These are phyloP conservation scores for Ophion ellenae DNA, from an alignment of 2,888 invertebrate genomes.

Conservation along the genomic window DNA sequence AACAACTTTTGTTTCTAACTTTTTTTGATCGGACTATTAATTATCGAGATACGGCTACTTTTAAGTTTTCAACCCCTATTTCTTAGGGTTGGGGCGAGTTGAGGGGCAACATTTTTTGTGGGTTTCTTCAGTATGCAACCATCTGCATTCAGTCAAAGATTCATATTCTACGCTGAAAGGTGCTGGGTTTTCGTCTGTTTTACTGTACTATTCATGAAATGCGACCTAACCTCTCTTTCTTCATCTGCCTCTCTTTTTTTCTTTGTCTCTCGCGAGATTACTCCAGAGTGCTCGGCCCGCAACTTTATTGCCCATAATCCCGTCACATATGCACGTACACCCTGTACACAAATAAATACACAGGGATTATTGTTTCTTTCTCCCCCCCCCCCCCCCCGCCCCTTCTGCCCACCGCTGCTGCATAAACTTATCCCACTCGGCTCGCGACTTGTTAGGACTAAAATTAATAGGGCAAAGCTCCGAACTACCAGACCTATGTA, in stretches of 20 bases:
- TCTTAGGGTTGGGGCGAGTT: too few relatives aligned
- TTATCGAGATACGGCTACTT: too few relatives aligned
- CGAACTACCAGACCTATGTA: conserved; percentile 14
- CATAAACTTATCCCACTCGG: background rate
- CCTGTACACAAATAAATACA: conserved; percentile 2
- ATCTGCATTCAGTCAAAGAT: too few relatives aligned
- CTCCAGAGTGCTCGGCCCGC: background rate
- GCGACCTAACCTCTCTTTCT: conserved; percentile 15
- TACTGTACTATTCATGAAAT: too few relatives aligned
- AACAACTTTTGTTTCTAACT: too few relatives aligned
- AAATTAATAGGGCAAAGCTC: conserved; percentile 41
- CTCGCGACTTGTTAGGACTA: background rate
- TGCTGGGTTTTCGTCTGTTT: too few relatives aligned
- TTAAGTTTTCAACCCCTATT: too few relatives aligned
- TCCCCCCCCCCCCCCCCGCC: too few relatives aligned
- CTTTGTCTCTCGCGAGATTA: conserved; percentile 24
- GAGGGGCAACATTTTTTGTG: too few relatives aligned
- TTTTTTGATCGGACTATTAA: too few relatives aligned
- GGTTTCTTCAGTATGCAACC: too few relatives aligned
- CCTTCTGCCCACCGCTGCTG: background rate
- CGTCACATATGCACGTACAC: conserved; percentile 1
- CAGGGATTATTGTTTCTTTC: background rate
- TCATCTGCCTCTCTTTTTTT: background rate
- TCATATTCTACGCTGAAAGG: too few relatives aligned
- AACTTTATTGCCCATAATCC: conserved; percentile 13